Evolutionary conservation across 2,888 invertebrate species (phyloP).

Genomic region (Oligia strigilis): DNA sequence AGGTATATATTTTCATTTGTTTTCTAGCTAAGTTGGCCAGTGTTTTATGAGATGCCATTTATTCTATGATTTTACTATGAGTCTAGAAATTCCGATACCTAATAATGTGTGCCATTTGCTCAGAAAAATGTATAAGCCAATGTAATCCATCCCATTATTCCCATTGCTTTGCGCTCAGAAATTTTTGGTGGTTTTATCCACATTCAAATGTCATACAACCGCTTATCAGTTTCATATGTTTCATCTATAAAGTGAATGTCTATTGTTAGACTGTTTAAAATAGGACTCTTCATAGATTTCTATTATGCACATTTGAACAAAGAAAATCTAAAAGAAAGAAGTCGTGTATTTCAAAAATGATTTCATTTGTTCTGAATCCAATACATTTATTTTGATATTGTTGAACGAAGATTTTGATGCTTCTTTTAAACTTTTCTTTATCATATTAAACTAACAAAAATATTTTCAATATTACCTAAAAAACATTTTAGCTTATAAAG

Average conservation of each 20-base stretch:
- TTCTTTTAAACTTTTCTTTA: constrained; percentile 12
- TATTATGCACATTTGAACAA: not conserved
- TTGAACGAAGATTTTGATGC: not conserved
- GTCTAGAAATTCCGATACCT: not conserved
- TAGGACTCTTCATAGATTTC: not conserved
- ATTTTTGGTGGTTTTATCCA: not conserved
- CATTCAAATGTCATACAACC: not conserved
- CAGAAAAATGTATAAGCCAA: not conserved
- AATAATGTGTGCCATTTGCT: not conserved
- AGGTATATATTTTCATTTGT: not conserved
- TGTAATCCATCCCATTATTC: not conserved
- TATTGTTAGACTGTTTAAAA: not conserved
- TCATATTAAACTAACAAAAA: constrained; percentile 20
- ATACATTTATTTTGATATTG: constrained; percentile 3
- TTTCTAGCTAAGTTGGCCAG: not conserved
- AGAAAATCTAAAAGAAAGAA: not conserved
- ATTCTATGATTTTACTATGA: constrained; percentile 4
- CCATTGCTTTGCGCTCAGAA: not conserved
- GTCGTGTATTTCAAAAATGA: not conserved
- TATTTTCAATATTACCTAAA: constrained; percentile 9
- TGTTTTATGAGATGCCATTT: constrained; percentile 30
- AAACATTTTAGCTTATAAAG: constrained; percentile 11
- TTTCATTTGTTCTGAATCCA: not conserved
- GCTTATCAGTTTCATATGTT: not conserved
- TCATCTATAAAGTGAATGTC: not conserved